Percentiles rank a stretch among this genome's conserved stretches.
Evolutionary conservation across 2,797 vertebrate species (phyloP).

Genomic region (Halcyon leucocephala): DNA sequence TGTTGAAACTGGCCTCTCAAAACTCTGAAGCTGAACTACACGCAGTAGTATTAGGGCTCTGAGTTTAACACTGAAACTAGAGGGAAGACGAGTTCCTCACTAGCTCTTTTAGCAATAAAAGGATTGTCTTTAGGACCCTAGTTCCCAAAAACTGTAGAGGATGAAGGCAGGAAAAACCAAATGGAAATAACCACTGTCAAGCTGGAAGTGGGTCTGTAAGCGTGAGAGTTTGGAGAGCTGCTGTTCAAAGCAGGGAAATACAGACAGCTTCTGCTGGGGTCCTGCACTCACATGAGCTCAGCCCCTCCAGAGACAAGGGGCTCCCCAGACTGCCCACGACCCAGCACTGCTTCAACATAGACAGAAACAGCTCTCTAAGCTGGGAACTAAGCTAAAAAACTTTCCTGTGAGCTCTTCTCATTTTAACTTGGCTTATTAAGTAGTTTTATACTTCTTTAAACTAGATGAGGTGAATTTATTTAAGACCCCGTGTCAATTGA

Average conservation of each 20-base stretch:
- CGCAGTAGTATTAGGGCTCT: neutral
- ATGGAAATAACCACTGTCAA: neutral
- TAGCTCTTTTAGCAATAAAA: neutral
- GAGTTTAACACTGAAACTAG: neutral
- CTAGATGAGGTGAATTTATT: neutral
- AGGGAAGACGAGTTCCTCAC: neutral
- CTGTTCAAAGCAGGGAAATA: neutral
- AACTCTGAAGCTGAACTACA: neutral
- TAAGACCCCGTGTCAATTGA: neutral
- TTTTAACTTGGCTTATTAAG: neutral
- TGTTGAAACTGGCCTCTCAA: neutral
- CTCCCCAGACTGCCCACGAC: accelerated
- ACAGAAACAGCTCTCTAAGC: neutral
- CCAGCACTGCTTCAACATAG: accelerated
- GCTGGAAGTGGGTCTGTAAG: neutral
- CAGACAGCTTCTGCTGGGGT: accelerated
- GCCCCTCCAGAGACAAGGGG: neutral
- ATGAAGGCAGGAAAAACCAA: neutral
- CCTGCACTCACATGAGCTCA: accelerated
- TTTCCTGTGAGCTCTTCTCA: neutral
- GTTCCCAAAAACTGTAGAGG: neutral
- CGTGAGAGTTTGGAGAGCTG: neutral
- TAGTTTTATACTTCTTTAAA: neutral
- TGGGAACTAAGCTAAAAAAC: neutral
- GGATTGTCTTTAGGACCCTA: neutral